Conservation (phyloP, 2,888 invertebrate genomes). For the Folsomia manolachei region DNA sequence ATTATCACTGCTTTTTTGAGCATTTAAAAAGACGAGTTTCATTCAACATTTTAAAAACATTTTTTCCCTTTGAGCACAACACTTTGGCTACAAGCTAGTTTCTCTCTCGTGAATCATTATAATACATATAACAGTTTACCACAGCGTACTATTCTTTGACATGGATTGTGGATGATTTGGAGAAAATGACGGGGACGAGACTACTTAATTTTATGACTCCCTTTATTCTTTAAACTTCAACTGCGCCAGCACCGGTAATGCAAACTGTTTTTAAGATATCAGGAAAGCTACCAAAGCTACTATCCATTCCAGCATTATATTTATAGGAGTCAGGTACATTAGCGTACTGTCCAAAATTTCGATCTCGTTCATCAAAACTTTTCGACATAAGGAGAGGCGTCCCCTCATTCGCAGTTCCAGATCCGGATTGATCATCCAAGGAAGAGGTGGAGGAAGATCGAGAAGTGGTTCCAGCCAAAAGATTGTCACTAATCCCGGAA, state of each 20-base stretch:
- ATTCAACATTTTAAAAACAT: no score
- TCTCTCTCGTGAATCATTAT: no score
- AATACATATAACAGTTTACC: no score
- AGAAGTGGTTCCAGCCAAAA: constrained; percentile 24
- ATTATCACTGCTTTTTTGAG: no score
- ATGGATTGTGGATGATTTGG: neutral
- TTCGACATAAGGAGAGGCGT: constrained; percentile 39
- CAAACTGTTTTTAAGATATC: constrained; percentile 47
- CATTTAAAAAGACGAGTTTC: no score
- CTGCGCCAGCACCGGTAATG: constrained; percentile 47
- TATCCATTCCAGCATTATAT: neutral
- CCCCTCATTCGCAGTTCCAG: constrained; percentile 35
- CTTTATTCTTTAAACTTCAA: constrained; percentile 46
- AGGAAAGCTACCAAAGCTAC: constrained; percentile 41
- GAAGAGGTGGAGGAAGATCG: constrained; percentile 30
- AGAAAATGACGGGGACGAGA: neutral
- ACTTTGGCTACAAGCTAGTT: no score
- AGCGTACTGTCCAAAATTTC: neutral
- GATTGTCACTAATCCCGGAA: constrained; percentile 49
- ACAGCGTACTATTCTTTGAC: no score
- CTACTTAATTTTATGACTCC: constrained; percentile 9
- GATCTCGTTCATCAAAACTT: constrained; percentile 11
- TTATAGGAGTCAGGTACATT: neutral
- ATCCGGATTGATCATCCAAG: neutral
- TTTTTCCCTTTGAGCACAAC: no score